Evolutionary conservation across 1,140 invertebrate genomes (phyloP), one percentile per base, ranked within the genome.

Genomic region (Drosophila melanica): DNA sequence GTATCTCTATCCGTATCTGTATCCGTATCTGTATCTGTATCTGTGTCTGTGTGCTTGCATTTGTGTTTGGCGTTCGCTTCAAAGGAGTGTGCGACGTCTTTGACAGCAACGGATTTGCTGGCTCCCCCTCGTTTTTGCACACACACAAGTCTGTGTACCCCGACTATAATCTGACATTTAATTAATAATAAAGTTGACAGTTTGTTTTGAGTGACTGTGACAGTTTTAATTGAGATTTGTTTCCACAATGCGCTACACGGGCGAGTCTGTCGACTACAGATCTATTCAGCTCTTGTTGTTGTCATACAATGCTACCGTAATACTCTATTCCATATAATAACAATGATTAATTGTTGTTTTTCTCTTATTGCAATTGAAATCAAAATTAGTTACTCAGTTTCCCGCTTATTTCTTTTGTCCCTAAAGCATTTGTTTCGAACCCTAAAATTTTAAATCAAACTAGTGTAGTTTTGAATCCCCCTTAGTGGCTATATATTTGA

Each of bases 111-210:
- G 79, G 79, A 74, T 74, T 79, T 79, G 33, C 64, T 27, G 37
- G 50, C 42, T 63, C 51, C 63, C 60, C 81, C 57, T 58, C 18
- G 60, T 44, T 42, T 18, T 53, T 44, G 39, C 27, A 50, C 35
- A 58, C 35, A 16, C 35, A 58, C 35, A 16, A 44, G 35, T 51
- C 53, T 76, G 79, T 62, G 71, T 62, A 57, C 41, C 72, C 41
- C 72, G 76, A 81, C 72, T 90, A 90, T 90, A 90, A 90, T 90
- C 86, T 86, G 86, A 86, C 86, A 90, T 90, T 90, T 90, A 90
- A 90, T 90, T 90, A 90, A 90, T 90, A 90, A 90, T 90, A 90
- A 90, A 90, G 79, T 86, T 81, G 86, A 90, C 86, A 90, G 84
- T 69, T 90, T 90, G 86, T 90, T 86, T 79, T 90, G 81, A 90